Evolutionary conservation across 2,797 vertebrate genomes (phyloP).

Genomic region (Cheirogaleus major): DNA sequence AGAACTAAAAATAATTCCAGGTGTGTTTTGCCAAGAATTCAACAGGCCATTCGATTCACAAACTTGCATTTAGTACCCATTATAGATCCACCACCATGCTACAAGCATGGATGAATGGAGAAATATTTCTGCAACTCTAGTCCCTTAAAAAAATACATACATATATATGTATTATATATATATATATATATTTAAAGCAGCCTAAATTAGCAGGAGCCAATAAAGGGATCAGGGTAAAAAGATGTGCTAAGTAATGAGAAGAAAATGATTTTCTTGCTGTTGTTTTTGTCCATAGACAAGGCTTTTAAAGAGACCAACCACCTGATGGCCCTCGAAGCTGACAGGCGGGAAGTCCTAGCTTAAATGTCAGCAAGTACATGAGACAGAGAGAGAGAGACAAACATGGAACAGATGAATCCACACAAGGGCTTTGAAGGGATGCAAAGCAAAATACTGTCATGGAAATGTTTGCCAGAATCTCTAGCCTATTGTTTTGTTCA

Average conservation of each 20-base stretch:
- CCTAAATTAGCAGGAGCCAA: background rate
- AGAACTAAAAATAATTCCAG: constrained; percentile 43
- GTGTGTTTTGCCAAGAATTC: constrained; percentile 28
- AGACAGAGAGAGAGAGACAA: background rate
- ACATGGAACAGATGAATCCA: background rate
- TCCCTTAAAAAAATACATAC: background rate
- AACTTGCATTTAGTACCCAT: background rate
- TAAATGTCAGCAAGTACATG: background rate
- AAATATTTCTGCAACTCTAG: background rate
- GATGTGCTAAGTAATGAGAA: background rate
- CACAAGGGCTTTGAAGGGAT: background rate
- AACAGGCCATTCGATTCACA: background rate
- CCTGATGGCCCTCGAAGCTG: background rate
- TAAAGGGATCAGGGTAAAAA: background rate
- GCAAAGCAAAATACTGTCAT: background rate
- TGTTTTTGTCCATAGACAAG: background rate
- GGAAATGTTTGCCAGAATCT: background rate
- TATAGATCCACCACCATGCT: background rate
- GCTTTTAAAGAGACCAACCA: background rate
- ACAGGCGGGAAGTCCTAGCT: background rate
- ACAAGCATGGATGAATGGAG: background rate
- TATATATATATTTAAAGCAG: background rate
- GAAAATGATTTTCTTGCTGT: background rate
- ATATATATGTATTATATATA: too few species aligned
- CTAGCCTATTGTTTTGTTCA: background rate